Evolutionary conservation across 2,113 vertebrate species (phyloP).

Genomic region (Malurus melanocephalus): DNA sequence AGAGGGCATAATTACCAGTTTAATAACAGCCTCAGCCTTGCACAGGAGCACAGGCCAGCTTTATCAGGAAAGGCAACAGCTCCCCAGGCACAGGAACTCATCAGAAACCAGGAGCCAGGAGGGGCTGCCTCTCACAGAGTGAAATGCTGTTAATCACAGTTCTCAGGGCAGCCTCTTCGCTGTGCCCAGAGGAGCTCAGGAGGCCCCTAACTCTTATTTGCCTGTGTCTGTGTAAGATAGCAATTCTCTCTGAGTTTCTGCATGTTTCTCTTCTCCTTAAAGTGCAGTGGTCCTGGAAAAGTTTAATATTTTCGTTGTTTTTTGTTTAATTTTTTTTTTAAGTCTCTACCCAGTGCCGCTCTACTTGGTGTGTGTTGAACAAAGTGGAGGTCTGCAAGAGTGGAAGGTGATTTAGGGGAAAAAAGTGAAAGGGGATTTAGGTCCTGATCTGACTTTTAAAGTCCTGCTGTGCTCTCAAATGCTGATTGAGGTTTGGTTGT

Average conservation of each 20-base stretch:
- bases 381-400: not conserved
- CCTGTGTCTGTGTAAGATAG: not conserved
- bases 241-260: not conserved
- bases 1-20: not conserved
- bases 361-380: not conserved
- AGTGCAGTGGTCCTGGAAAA: not conserved
- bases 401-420: too few species aligned
- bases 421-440: not conserved
- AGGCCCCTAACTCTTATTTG: not conserved
- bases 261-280: not conserved
- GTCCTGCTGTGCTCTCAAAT: not conserved
- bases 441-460: not conserved
- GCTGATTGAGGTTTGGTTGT: not conserved
- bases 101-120: not conserved
- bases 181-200: not conserved
- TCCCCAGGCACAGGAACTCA: not conserved
- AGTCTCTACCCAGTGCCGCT: rapidly evolving
- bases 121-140: not conserved
- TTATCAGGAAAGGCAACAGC: not conserved
- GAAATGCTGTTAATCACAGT: not conserved
- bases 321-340: not conserved
- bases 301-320: not conserved
- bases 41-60: not conserved
- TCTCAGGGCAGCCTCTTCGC: not conserved
- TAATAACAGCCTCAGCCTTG: not conserved